Conservation (phyloP, 1,140 invertebrate species). For the Zaprionus inermis region DNA sequence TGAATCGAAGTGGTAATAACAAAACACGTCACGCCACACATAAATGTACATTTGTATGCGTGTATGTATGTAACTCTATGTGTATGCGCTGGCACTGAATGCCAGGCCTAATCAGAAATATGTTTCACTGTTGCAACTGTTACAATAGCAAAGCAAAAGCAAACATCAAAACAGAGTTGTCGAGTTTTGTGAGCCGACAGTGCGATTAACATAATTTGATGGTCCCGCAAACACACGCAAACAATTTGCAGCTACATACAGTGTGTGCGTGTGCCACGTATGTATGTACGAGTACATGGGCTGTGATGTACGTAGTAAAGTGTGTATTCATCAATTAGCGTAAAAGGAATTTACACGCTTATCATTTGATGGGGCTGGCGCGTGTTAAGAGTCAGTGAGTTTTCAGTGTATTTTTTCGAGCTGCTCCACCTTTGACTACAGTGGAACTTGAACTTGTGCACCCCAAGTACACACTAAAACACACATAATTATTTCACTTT, state of each 20-base stretch:
- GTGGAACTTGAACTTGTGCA: neutral
- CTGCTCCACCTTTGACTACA: conserved; percentile 12
- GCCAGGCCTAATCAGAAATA: conserved; percentile 27
- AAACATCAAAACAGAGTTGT: conserved; percentile 23
- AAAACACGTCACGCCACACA: conserved; percentile 38
- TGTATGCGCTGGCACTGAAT: neutral
- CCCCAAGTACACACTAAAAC: neutral
- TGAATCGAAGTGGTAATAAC: conserved; percentile 56
- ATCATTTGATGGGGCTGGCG: conserved; percentile 58
- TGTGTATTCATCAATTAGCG: conserved; percentile 43
- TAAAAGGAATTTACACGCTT: conserved; percentile 66
- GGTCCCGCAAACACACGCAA: conserved; percentile 45
- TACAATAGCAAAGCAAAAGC: conserved; percentile 25
- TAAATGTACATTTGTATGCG: conserved; percentile 12
- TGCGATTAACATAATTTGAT: conserved; percentile 64
- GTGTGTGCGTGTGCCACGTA: conserved; percentile 6
- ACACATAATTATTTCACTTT: too few species aligned
- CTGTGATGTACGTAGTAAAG: conserved; percentile 4
- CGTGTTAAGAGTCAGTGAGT: conserved; percentile 67
- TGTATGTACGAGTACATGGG: neutral
- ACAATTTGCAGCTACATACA: neutral
- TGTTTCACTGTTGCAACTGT: too few species aligned
- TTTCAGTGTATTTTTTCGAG: conserved; percentile 43
- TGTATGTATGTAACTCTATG: neutral
- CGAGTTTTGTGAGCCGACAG: conserved; percentile 27